Evolutionary conservation across 2,113 vertebrate genomes (phyloP), one percentile per base, ranked within the genome.

Genomic region (Strigops habroptila): DNA sequence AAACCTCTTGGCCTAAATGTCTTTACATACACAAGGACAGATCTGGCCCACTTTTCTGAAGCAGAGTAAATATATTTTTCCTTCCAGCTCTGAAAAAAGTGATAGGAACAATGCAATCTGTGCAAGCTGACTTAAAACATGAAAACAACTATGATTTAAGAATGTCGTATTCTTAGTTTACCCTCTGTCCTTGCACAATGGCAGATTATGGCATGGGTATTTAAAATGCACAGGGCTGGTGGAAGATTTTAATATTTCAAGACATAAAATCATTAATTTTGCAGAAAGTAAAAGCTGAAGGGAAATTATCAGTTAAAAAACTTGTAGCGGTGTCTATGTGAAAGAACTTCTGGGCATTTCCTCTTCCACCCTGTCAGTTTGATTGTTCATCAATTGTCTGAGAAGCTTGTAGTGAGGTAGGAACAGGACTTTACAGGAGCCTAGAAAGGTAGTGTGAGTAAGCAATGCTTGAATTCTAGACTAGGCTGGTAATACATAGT

Each of bases 191-290:
- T 97, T 92, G 62, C 60, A 85, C 0, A 5, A 60, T 78, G 62
- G 79, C 44, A 92, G 41, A 77, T 86, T 91, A 91, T 82, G 59
- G 60, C 63, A 96, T 88, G 64, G 71, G 5, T n/a, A 88, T 97
- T 97, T 94, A 92, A 95, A 96, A 96, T 96, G 70, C 57, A 88
- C 37, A 90, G 25, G 74, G 21, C 77, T 92, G 68, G 64, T 91
- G 30, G 95, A 62, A 95, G 86, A 94, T 78, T 95, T 98, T 96
- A 96, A 97, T 97, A 96, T 97, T 98, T 97, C 89, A 97, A 96
- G 95, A 96, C 96, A 94, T 51, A 86, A 67, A 97, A 89, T 96
- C 97, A 98, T 98, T 97, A 98, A 97, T 98, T 97, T 98, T 98
- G 78, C 95, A 97, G 87, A 96, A 97, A 94, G 70, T 95, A 85